These are phyloP conservation scores for Brenthis hecate DNA, from an alignment of 2,888 invertebrate genomes.

Conservation along the genomic window DNA sequence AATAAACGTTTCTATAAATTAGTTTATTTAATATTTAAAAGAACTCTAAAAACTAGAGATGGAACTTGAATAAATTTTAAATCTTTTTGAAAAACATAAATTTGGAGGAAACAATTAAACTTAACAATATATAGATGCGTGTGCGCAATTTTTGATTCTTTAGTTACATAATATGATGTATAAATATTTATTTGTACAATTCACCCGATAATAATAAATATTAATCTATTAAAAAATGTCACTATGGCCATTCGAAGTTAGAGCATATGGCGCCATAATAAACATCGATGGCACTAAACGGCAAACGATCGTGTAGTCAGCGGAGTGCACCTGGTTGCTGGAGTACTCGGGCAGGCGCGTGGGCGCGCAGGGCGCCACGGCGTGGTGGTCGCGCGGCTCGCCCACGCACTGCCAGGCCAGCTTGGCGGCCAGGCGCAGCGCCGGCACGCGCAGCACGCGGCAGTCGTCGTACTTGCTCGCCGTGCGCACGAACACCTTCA, in stretches of 20 bases:
- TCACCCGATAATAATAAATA: background rate
- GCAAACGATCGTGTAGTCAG: too few relatives aligned
- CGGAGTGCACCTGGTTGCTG: conserved; percentile 90
- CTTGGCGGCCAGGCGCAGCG: conserved; percentile 91
- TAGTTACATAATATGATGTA: too few relatives aligned
- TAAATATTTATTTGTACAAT: too few relatives aligned
- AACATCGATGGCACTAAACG: background rate
- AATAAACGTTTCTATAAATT: too few relatives aligned
- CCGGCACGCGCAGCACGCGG: conserved; percentile 94
- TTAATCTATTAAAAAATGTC: background rate
- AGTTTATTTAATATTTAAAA: background rate
- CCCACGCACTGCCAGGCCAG: conserved; percentile 96
- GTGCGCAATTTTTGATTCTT: too few relatives aligned
- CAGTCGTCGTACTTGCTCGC: conserved; percentile 99
- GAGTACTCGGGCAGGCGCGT: conserved; percentile 98
- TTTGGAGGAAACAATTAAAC: background rate
- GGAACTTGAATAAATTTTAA: background rate
- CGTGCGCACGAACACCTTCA: conserved; percentile 97
- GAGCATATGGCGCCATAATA: too few relatives aligned
- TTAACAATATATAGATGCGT: background rate
- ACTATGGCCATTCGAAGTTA: too few relatives aligned
- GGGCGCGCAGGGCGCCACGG: conserved; percentile 97
- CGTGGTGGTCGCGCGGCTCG: conserved; percentile 97
- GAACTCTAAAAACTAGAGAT: too few relatives aligned
- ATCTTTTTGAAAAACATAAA: too few relatives aligned